A percentile compares a stretch with the other conserved stretches of the same genome.
Evolutionary conservation across 2,797 vertebrate genomes (phyloP).

Genomic region (Saxicola maurus): DNA sequence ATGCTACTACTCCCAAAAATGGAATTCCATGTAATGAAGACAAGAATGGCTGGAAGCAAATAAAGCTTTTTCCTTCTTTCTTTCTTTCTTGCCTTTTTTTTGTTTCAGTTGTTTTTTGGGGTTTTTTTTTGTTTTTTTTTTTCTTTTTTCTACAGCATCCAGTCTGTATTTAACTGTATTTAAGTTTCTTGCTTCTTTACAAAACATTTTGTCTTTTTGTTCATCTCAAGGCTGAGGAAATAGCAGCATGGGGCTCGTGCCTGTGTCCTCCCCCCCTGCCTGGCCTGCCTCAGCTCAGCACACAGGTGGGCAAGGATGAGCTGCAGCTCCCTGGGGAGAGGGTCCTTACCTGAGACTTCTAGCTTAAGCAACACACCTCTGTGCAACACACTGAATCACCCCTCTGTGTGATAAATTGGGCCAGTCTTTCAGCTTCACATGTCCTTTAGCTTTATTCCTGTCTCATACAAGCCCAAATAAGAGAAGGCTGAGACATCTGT

Average conservation of each 20-base stretch:
- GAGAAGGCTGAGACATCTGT: not conserved
- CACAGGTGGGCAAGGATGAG: not conserved
- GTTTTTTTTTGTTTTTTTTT: no score
- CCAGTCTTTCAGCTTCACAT: not conserved
- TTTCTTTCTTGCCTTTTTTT: accelerated
- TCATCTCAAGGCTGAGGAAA: not conserved
- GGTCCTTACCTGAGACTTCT: not conserved
- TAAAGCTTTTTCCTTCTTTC: not conserved
- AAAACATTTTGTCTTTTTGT: not conserved
- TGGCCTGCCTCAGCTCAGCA: not conserved
- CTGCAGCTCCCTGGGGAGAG: not conserved
- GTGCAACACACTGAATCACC: accelerated
- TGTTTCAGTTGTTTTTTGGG: not conserved
- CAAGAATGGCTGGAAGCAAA: not conserved
- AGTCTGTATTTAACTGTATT: not conserved
- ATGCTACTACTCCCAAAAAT: not conserved
- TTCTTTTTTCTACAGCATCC: accelerated
- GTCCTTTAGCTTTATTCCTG: not conserved
- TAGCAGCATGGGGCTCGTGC: accelerated
- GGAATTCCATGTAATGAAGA: not conserved
- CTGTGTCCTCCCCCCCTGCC: not conserved
- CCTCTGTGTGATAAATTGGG: not conserved
- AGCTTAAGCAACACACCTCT: accelerated
- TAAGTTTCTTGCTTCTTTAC: not conserved
- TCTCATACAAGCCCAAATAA: not conserved